Evolutionary conservation across 2,113 vertebrate genomes (phyloP).

Genomic region (Oceanites oceanicus): DNA sequence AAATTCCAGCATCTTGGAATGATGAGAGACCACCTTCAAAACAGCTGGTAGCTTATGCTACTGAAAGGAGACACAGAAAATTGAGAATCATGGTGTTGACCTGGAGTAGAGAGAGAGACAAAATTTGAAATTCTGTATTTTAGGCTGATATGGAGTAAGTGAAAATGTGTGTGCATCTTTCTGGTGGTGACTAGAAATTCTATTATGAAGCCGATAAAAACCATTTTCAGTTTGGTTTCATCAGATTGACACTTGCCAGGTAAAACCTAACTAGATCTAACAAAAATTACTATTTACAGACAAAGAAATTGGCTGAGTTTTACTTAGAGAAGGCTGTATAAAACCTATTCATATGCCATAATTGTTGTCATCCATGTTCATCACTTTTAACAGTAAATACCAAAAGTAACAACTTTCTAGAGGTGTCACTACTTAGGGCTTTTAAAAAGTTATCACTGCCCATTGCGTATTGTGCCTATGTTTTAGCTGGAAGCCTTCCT

Average conservation of each 20-base stretch:
- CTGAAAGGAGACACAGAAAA: rapidly evolving
- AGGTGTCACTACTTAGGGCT: not conserved
- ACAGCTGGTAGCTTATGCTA: not conserved
- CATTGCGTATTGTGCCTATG: rapidly evolving
- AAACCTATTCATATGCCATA: not conserved
- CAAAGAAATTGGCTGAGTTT: not conserved
- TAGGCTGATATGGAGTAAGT: not conserved
- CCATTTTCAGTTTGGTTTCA: not conserved
- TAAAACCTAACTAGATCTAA: not conserved
- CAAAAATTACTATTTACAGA: not conserved
- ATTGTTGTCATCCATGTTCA: not conserved
- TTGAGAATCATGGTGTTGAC: rapidly evolving
- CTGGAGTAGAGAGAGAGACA: not conserved
- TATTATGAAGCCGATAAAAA: not conserved
- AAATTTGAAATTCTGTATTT: not conserved
- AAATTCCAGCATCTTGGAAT: not conserved
- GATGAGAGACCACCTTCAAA: not conserved
- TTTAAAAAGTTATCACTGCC: not conserved
- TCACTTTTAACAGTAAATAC: not conserved
- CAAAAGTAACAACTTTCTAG: not conserved
- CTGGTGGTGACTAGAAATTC: not conserved
- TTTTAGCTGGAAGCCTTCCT: not conserved
- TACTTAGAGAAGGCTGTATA: not conserved
- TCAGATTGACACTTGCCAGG: not conserved
- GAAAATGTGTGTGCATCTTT: not conserved